Evolutionary conservation across 2,797 vertebrate species (phyloP).

Genomic region (Lacerta viridis): DNA sequence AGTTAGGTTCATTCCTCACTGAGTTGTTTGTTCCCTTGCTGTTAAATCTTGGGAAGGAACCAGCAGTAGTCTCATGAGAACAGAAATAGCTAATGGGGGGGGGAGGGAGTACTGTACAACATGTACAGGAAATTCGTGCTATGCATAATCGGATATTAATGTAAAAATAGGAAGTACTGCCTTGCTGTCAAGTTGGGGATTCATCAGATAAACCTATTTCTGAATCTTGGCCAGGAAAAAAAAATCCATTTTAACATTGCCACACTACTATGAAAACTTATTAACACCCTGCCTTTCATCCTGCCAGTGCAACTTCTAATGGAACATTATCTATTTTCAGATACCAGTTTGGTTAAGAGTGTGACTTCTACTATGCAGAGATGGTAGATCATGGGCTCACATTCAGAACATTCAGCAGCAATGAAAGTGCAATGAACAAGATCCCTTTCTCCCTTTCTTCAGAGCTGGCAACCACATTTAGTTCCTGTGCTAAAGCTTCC

Average conservation of each 20-base stretch:
- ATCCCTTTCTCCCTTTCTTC: not conserved
- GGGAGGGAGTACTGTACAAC: constrained; percentile 44
- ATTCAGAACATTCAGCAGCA: not conserved
- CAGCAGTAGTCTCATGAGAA: constrained; percentile 2
- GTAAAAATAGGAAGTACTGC: constrained; percentile 47
- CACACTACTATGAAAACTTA: constrained; percentile 40
- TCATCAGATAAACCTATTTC: constrained; percentile 58
- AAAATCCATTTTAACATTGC: constrained; percentile 53
- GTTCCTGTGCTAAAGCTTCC: not conserved
- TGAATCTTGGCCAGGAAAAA: constrained; percentile 52
- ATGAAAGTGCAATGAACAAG: not conserved
- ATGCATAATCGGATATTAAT: constrained; percentile 14
- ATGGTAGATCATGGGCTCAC: not conserved
- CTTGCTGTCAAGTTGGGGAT: constrained; percentile 31
- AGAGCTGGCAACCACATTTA: not conserved
- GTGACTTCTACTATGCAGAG: not conserved
- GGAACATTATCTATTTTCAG: not conserved
- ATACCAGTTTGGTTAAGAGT: not conserved
- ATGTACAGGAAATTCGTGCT: constrained; percentile 41
- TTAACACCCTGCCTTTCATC: constrained; percentile 49
- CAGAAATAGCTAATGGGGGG: not conserved
- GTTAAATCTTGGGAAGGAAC: constrained; percentile 33
- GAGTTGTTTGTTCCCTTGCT: constrained; percentile 27
- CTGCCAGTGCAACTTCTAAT: constrained; percentile 32
- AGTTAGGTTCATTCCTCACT: not conserved